These are phyloP conservation scores for Falcaria lacertinaria DNA, from an alignment of 2,888 invertebrate genomes.

Conservation along the genomic window DNA sequence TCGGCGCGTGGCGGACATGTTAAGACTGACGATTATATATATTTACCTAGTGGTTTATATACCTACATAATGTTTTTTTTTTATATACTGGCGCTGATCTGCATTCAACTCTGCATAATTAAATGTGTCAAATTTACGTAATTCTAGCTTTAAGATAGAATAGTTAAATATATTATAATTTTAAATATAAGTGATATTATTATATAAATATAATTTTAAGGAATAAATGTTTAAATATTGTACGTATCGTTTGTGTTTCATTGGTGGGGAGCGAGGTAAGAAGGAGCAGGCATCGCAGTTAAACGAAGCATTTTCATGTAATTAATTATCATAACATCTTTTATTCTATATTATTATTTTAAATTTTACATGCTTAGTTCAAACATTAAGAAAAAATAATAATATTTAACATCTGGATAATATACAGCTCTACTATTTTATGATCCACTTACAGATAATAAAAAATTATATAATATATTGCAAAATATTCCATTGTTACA, in stretches of 20 bases:
- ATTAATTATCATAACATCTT: slow-evolving; percentile 80
- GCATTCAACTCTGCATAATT: slow-evolving; percentile 17
- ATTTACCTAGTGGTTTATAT: slow-evolving; percentile 25
- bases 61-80: too few species aligned
- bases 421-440: slow-evolving; percentile 72
- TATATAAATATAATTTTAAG: slow-evolving; percentile 41
- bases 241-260: slow-evolving; percentile 18
- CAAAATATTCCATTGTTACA: slow-evolving; percentile 77
- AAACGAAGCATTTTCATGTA: slow-evolving; percentile 73
- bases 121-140: slow-evolving; percentile 35
- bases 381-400: slow-evolving; percentile 79
- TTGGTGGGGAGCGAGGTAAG: slow-evolving; percentile 35
- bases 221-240: slow-evolving; percentile 45
- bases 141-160: slow-evolving; percentile 17
- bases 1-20: slow-evolving; percentile 17
- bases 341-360: slow-evolving; percentile 80
- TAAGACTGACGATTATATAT: slow-evolving; percentile 45
- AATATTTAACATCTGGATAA: slow-evolving; percentile 79
- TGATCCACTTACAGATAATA: slow-evolving; percentile 70
- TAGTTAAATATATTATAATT: too few species aligned
- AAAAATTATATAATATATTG: slow-evolving; percentile 66
- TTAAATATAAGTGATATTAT: slow-evolving; percentile 34
- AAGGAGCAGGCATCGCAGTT: slow-evolving; percentile 45
- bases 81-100: too few species aligned
- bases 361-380: slow-evolving; percentile 79